Base-by-base conservation (phyloP, 2,888 invertebrate genomes). In the Esperia sulphurella region DNA sequence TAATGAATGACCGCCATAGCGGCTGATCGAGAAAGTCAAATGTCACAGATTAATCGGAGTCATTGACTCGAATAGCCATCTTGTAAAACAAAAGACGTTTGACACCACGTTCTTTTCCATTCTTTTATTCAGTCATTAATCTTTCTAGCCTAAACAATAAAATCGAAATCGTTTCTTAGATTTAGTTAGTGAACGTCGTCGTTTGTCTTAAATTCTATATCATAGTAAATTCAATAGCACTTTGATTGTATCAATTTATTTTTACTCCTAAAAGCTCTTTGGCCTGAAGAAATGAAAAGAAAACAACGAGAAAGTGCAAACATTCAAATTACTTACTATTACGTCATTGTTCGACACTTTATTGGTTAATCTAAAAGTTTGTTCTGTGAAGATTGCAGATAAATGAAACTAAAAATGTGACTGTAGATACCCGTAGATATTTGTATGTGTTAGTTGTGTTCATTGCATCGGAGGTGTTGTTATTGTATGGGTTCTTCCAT, bases 331-430 rank as follows among this genome's bases (percentile, higher is more conserved):
- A 21, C 21, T 21, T 21, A n/a, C n/a, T n/a, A n/a, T n/a, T n/a
- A n/a, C n/a, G n/a, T n/a, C 5, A 21, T 2, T 21, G 21, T 21
- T 21, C 5, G 21, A 21, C 21, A 21, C 21, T 21, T 3, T 5
- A 5, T 5, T 21, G 5, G 5, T 21, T 2, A 21, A 21, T n/a
- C 2, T 21, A 21, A 21, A 21, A 21, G 21, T 21, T 21, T 21
- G 2, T 21, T 21, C 21, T 38, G 50, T 46, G 40, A 46, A 50
- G 50, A 50, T 46, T 50, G 43, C 43, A 44, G 43, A 50, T 42
- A 33, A 1, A 45, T 21, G 14, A 33, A 38, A 33, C 28, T 38
- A 42, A 42, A 38, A 42, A 13, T 42, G 41, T 42, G 30, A 42
- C 43, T 39, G 43, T 31, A 47, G 47, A 43, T 31, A 35, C 21